Evolutionary conservation across 2,888 invertebrate genomes (phyloP), one percentile per base, ranked within the genome.

Genomic region (Leptura quadrifasciata): DNA sequence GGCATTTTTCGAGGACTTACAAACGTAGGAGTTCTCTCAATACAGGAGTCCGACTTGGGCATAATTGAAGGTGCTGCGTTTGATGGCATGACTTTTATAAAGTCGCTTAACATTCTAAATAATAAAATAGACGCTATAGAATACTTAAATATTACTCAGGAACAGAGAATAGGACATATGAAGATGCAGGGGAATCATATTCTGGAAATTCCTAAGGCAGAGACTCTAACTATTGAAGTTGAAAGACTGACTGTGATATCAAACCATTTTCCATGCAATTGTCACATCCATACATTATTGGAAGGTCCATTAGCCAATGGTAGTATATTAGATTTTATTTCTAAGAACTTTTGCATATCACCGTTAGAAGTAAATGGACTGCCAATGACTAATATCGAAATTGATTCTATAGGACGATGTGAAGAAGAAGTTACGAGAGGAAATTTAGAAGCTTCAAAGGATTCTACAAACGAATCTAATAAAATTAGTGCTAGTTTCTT

Each of bases 261-360:
- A 65, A 97, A 97, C 88, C 96, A 96, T 86, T 94, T 96, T 87
- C 96, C 96, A 1, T 97, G 96, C 88, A 96, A 96, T 89, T 97
- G 96, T 86, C 95, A 95, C 83, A 92, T 94, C 65, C 94, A 95
- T 85, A 93, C 94, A 74, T 92, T 96, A 39, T 90, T 96, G 71
- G 93, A 93, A 73, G 95, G 95, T 78, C 94, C 95, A 52, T 90
- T 96, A 79, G 94, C 94, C 21, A 92, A 94, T 85, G 92, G 92
- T 27, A 92, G 93, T 77, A 88, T 91, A 81, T 90, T 91, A 60
- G 93, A 94, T 76, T 95, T 95, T 85, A 91, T 93, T 76, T 91
- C 93, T 74, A 93, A 93, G 84, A 97, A 97, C 89, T 95, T 92
- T 88, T 97, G 96, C 90, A 96, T 96, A 86, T 96, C 96, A 18